phyloP scores from a whole-genome alignment of 2,113 vertebrate genomes.

The Epinephelus moara region DNA sequence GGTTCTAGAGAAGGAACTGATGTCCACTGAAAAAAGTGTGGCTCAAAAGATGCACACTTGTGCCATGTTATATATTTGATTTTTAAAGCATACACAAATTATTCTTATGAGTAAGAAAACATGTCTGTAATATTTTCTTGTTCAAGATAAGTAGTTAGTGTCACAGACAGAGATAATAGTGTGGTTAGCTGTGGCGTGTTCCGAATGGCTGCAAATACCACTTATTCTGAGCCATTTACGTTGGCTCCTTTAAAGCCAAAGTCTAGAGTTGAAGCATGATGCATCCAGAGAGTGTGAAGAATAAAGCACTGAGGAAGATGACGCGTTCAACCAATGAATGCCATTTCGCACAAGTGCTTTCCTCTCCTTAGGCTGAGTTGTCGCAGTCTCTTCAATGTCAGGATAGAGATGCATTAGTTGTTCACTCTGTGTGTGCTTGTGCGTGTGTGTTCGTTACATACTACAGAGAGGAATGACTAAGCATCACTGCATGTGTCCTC shows the following conservation, averaged over 20 bases:
- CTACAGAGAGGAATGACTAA: constrained; percentile 24
- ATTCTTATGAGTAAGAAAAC: background rate
- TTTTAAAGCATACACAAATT: background rate
- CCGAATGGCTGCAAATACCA: background rate
- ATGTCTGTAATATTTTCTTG: too few relatives aligned
- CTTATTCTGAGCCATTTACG: constrained; percentile 12
- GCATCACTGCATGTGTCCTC: constrained; percentile 33
- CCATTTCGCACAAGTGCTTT: constrained; percentile 24
- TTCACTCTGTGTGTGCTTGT: constrained; percentile 3
- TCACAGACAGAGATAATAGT: background rate
- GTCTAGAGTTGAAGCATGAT: constrained; percentile 2
- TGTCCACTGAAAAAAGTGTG: background rate
- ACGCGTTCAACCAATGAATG: background rate
- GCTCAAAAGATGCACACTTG: background rate
- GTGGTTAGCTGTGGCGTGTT: background rate
- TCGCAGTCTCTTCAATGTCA: constrained; percentile 5
- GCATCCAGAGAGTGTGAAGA: constrained; percentile 28
- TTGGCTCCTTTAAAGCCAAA: background rate
- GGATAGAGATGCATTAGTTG: constrained; percentile 26
- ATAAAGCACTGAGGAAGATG: constrained; percentile 19
- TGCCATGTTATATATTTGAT: background rate
- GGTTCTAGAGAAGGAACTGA: background rate
- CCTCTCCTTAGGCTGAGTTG: constrained; percentile 36
- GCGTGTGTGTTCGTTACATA: constrained; percentile 2
- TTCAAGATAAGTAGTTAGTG: background rate